Percentiles rank a stretch among this genome's conserved stretches.
phyloP scores from a whole-genome alignment of 2,113 vertebrate genomes.

The Cygnus buccinator region DNA sequence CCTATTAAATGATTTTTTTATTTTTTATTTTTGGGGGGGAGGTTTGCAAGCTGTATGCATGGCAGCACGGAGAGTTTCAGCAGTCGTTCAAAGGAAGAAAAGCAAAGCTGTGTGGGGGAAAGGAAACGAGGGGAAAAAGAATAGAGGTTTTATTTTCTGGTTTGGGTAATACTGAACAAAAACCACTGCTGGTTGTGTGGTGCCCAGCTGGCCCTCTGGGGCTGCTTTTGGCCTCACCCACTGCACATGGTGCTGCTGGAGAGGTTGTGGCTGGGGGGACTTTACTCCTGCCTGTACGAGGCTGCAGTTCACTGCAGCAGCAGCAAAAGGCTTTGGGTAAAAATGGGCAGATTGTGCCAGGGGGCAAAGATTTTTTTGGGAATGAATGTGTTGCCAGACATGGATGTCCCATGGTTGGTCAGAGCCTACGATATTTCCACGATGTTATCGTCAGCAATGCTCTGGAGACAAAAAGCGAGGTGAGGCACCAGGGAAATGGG shows the following conservation, averaged over 20 bases:
- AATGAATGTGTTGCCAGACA: neutral
- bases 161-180: neutral
- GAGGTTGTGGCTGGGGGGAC: neutral
- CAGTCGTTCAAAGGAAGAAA: neutral
- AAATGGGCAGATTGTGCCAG: neutral
- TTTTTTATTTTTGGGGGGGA: neutral
- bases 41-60: neutral
- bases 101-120: neutral
- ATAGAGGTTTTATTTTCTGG: neutral
- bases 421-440: neutral
- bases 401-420: neutral
- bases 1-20: neutral
- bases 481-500: accelerated
- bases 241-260: neutral
- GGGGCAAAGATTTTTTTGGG: neutral
- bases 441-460: neutral
- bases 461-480: neutral
- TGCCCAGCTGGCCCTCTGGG: neutral
- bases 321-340: neutral
- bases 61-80: neutral
- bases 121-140: neutral
- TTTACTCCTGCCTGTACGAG: neutral
- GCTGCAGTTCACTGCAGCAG: neutral
- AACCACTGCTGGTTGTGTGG: accelerated
- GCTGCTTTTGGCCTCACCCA: neutral